Evolutionary conservation across 2,888 invertebrate species (phyloP).

Genomic region (Balanococcus diminutus): DNA sequence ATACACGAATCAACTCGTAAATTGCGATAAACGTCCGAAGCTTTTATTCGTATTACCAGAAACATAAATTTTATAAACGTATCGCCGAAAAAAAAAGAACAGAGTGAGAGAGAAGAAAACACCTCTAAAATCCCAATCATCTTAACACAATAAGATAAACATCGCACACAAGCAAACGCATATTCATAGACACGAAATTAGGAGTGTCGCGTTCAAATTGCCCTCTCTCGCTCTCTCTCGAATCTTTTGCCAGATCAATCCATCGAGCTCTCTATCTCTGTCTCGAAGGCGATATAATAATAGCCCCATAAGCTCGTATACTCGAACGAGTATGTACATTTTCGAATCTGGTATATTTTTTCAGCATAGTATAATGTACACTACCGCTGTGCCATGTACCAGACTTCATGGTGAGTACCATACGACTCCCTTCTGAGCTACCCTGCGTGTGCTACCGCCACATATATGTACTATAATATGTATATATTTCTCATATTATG

Average conservation of each 20-base stretch:
- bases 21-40: background rate
- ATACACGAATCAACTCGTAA: background rate
- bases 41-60: background rate
- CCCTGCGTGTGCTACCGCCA: background rate
- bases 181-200: background rate
- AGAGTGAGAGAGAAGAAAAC: too few relatives aligned
- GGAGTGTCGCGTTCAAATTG: background rate
- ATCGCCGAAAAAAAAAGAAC: background rate
- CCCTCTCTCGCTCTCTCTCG: background rate
- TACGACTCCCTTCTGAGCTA: slow-evolving; percentile 26
- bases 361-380: background rate
- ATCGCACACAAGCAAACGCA: background rate
- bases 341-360: background rate
- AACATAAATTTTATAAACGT: background rate
- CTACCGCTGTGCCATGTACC: slow-evolving; percentile 46
- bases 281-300: background rate
- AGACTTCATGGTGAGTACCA: slow-evolving; percentile 46
- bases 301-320: background rate
- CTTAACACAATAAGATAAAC: background rate
- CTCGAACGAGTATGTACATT: background rate
- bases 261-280: background rate
- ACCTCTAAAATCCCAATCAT: background rate
- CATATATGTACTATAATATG: too few relatives aligned
- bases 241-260: background rate
- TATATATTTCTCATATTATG: too few relatives aligned